phyloP scores from a whole-genome alignment of 2,888 invertebrate species.

The Melipona beecheii region DNA sequence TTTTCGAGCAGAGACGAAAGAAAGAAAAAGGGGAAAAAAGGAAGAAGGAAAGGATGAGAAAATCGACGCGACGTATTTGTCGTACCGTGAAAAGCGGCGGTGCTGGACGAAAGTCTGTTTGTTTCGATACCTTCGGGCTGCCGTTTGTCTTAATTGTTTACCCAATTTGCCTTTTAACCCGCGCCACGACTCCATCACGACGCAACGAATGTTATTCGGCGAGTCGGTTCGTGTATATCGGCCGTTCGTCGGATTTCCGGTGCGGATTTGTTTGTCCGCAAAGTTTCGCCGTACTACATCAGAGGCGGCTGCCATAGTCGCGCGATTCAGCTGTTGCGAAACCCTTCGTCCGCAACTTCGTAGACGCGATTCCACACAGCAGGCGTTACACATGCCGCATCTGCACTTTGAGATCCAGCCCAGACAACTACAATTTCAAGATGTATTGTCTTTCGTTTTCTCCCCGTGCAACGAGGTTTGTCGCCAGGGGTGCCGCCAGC shows the following conservation, averaged over 20 bases:
- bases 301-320: constrained; percentile 74
- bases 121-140: constrained; percentile 66
- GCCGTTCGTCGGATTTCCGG: constrained; percentile 75
- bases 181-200: constrained; percentile 63
- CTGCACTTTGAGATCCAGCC: constrained; percentile 70
- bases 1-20: constrained; percentile 9
- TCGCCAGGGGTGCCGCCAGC: background rate
- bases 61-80: constrained; percentile 61
- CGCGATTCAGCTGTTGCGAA: constrained; percentile 81
- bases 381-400: constrained; percentile 69
- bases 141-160: constrained; percentile 73
- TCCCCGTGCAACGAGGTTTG: background rate
- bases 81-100: constrained; percentile 31
- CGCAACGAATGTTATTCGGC: constrained; percentile 60
- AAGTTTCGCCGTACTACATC: constrained; percentile 82
- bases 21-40: constrained; percentile 4
- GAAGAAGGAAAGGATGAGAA: constrained; percentile 38
- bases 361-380: constrained; percentile 73
- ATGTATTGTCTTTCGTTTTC: constrained; percentile 65
- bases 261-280: constrained; percentile 83
- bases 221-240: constrained; percentile 66
- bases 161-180: constrained; percentile 68
- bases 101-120: constrained; percentile 59
- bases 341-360: constrained; percentile 79
- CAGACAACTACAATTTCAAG: constrained; percentile 62